These are phyloP conservation scores for Chrysoperla carnea DNA, from an alignment of 1,140 invertebrate species.

Conservation along the genomic window DNA sequence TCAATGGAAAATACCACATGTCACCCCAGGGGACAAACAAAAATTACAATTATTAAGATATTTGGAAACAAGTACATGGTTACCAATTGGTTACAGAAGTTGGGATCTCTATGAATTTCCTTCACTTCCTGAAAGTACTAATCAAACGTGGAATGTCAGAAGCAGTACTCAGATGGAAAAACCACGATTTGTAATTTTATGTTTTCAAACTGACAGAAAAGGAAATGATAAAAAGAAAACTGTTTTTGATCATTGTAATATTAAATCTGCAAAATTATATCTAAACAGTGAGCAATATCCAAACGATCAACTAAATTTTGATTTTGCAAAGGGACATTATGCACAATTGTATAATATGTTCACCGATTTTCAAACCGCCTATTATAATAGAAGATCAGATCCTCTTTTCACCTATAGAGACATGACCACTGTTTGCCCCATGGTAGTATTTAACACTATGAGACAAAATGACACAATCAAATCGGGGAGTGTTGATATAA, in stretches of 20 bases:
- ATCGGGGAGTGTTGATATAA: neutral
- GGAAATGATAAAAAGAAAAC: slow-evolving; percentile 6
- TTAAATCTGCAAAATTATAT: slow-evolving; percentile 12
- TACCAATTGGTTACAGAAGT: slow-evolving; percentile 12
- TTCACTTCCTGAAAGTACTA: slow-evolving; percentile 7
- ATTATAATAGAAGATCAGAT: slow-evolving; percentile 5
- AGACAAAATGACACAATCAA: slow-evolving; percentile 10
- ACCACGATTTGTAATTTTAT: slow-evolving; percentile 11
- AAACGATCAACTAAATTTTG: slow-evolving; percentile 13
- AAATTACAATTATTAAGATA: slow-evolving; percentile 6
- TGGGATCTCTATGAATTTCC: slow-evolving; percentile 18
- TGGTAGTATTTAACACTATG: slow-evolving; percentile 12
- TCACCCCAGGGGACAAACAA: slow-evolving; percentile 3
- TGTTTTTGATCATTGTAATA: slow-evolving; percentile 12
- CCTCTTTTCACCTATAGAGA: slow-evolving; percentile 6
- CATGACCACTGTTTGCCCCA: slow-evolving; percentile 4
- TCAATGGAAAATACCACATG: slow-evolving; percentile 5
- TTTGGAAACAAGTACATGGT: slow-evolving; percentile 6
- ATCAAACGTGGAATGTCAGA: slow-evolving; percentile 11
- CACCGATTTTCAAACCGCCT: slow-evolving; percentile 12
- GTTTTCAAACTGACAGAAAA: slow-evolving; percentile 9
- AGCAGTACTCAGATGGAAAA: slow-evolving; percentile 7
- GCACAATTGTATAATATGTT: slow-evolving; percentile 13
- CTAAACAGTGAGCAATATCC: slow-evolving; percentile 15
- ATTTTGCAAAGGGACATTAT: slow-evolving; percentile 8